Evolutionary conservation across 2,113 vertebrate species (phyloP).

Genomic region (Tupaia chinensis): DNA sequence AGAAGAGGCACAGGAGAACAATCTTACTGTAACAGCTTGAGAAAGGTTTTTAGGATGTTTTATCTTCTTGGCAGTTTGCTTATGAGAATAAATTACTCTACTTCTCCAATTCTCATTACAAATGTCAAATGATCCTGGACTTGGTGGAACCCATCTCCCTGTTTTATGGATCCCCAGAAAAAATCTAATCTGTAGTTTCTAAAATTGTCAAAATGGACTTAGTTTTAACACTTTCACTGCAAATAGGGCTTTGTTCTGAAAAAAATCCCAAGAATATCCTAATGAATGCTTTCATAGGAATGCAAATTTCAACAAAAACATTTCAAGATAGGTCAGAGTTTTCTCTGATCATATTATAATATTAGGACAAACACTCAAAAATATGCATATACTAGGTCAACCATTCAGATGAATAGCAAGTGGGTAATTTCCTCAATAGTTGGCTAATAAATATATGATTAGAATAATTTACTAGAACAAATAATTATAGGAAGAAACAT

Average conservation of each 20-base stretch:
- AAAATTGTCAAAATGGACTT: background rate
- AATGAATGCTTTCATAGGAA: background rate
- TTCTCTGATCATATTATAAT: conserved; percentile 44
- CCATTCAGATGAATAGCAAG: background rate
- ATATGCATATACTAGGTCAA: background rate
- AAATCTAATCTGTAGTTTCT: conserved; percentile 11
- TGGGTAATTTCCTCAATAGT: conserved; percentile 8
- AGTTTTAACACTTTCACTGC: background rate
- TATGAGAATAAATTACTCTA: conserved; percentile 56
- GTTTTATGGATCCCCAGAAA: conserved; percentile 59
- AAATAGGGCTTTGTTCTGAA: conserved; percentile 29
- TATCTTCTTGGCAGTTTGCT: conserved; percentile 67
- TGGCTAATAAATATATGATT: conserved; percentile 46
- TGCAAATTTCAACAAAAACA: background rate
- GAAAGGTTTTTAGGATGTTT: conserved; percentile 59
- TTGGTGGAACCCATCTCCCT: conserved; percentile 56
- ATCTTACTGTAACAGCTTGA: background rate
- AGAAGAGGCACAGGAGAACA: conserved; percentile 65
- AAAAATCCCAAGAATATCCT: background rate
- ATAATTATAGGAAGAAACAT: conserved; percentile 40
- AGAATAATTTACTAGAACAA: conserved; percentile 57
- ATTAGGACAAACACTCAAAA: conserved; percentile 68
- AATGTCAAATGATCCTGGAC: conserved; percentile 70
- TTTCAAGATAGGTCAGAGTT: conserved; percentile 30
- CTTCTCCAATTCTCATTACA: conserved; percentile 63